phyloP scores from a whole-genome alignment of 2,888 invertebrate species.

The Chrysolina haemoptera region DNA sequence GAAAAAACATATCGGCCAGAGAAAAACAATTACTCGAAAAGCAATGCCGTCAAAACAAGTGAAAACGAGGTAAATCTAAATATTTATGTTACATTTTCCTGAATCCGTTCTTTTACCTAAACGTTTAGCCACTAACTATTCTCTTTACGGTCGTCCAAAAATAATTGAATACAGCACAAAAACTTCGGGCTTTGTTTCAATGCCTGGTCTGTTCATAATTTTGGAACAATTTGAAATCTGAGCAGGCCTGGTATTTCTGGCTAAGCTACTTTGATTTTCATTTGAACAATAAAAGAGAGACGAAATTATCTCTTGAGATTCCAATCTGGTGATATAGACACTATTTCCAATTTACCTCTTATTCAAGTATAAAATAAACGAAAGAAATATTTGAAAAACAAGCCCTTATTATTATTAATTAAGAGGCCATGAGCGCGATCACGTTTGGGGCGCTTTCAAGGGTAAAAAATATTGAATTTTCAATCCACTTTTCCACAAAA shows the following conservation, averaged over 20 bases:
- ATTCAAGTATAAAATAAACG: too few relatives aligned
- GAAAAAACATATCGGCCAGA: conserved; percentile 4
- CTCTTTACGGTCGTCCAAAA: neutral
- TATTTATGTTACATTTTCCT: conserved; percentile 17
- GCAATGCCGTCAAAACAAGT: conserved; percentile 25
- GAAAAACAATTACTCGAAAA: conserved; percentile 19
- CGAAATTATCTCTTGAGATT: neutral
- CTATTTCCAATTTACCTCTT: too few relatives aligned
- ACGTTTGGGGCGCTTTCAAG: too few relatives aligned
- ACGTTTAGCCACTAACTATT: conserved; percentile 3
- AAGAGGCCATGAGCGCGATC: too few relatives aligned
- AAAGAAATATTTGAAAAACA: too few relatives aligned
- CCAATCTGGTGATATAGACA: too few relatives aligned
- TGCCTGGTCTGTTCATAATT: neutral
- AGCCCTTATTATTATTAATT: too few relatives aligned
- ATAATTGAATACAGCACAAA: conserved; percentile 6
- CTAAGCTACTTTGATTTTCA: neutral
- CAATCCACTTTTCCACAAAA: too few relatives aligned
- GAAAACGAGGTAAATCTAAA: conserved; percentile 21
- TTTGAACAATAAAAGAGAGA: neutral
- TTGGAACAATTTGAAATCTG: neutral
- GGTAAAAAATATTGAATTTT: too few relatives aligned
- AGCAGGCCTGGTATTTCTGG: neutral
- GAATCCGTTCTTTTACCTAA: conserved; percentile 5
- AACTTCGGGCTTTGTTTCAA: neutral